A percentile compares a stretch with the other conserved stretches of the same genome.
phyloP scores from a whole-genome alignment of 2,797 vertebrate genomes.

The Sebastolobus altivelis region DNA sequence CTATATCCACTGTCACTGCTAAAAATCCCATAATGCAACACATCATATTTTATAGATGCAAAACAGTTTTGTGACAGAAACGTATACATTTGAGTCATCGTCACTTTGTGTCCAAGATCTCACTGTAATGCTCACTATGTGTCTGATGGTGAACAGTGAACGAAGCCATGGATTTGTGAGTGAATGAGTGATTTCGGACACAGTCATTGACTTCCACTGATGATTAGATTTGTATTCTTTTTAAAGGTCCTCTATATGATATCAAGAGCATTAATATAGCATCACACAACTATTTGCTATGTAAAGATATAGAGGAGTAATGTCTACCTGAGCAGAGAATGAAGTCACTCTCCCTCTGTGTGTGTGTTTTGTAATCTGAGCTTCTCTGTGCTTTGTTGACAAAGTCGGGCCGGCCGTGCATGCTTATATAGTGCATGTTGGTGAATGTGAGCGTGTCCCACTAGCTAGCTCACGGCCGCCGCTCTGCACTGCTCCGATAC shows the following conservation, averaged over 20 bases:
- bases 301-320: no score
- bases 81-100: background rate
- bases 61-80: background rate
- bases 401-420: rapidly evolving
- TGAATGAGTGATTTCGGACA: background rate
- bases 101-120: background rate
- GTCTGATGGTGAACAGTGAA: background rate
- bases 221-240: background rate
- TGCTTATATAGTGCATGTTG: no score
- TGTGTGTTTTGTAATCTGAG: no score
- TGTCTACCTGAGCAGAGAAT: no score
- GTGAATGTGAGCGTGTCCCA: no score
- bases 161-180: background rate
- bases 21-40: background rate
- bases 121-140: background rate
- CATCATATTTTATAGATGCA: background rate
- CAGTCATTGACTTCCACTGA: background rate
- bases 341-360: no score
- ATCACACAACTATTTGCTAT: no score
- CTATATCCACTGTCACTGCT: background rate
- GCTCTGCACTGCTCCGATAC: no score
- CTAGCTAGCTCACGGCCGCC: no score
- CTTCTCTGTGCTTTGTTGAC: no score
- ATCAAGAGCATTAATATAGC: no score
- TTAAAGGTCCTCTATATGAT: no score